A percentile compares a stretch with the other conserved stretches of the same genome.
phyloP scores from a whole-genome alignment of 2,113 vertebrate species.

The Anser brachyrhynchus region DNA sequence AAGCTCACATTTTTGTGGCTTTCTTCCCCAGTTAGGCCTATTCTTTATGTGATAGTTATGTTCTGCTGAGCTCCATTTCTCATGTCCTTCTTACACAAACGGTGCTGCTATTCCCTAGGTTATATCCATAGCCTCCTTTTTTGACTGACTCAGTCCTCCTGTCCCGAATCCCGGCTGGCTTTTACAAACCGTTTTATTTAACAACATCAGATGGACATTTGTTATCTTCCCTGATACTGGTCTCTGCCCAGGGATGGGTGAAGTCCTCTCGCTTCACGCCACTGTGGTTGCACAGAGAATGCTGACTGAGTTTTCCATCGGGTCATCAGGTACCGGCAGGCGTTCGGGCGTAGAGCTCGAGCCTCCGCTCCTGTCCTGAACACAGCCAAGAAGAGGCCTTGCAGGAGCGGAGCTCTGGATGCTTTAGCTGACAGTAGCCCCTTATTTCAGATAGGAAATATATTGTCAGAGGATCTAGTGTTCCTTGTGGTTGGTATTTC shows the following conservation, averaged over 20 bases:
- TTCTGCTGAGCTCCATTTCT: not conserved
- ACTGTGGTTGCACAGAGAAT: not conserved
- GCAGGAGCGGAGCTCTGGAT: not conserved
- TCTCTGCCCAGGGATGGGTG: not conserved
- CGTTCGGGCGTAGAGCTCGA: not conserved
- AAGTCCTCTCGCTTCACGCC: not conserved
- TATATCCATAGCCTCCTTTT: not conserved
- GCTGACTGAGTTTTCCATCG: not conserved
- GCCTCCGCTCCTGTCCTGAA: fast-evolving
- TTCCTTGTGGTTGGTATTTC: not conserved
- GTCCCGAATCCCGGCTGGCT: not conserved
- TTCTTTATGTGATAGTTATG: not conserved
- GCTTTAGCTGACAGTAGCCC: not conserved
- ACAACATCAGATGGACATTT: not conserved
- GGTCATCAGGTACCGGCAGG: not conserved
- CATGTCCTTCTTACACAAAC: not conserved
- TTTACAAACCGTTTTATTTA: not conserved
- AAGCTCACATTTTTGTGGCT: not conserved
- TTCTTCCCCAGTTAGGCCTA: fast-evolving
- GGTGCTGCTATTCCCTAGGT: not conserved
- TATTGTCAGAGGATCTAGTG: not conserved
- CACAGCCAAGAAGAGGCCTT: not conserved
- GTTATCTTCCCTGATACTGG: not conserved
- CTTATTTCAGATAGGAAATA: not conserved
- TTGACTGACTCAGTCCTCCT: not conserved